A percentile compares a stretch with the other conserved stretches of the same genome.
These are phyloP conservation scores for Melinopterus prodromus DNA, from an alignment of 2,888 invertebrate species.

Conservation along the genomic window DNA sequence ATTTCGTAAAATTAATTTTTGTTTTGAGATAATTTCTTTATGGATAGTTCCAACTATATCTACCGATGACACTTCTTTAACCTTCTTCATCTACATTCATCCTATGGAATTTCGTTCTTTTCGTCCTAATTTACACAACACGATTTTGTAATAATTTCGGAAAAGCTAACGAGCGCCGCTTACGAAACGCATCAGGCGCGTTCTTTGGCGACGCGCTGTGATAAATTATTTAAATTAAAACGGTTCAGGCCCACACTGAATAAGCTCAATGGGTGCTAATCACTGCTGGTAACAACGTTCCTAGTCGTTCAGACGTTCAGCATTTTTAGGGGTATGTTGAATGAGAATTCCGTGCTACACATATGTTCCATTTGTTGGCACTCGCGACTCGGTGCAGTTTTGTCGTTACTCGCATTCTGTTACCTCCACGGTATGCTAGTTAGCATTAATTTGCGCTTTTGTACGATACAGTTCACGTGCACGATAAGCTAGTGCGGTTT, in stretches of 20 bases:
- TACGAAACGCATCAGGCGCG: not conserved
- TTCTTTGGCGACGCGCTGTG: not conserved
- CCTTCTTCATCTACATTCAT: not conserved
- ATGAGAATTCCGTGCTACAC: not conserved
- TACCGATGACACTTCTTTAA: not conserved
- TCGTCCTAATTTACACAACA: not conserved
- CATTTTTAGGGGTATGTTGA: not conserved
- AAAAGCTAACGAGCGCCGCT: not conserved
- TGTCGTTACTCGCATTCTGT: not conserved
- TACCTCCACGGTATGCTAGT: not conserved
- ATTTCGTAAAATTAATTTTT: not conserved
- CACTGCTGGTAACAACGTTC: not conserved
- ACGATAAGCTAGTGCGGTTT: not conserved
- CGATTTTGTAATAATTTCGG: conserved; percentile 4
- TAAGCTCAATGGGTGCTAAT: not conserved
- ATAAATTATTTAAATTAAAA: not conserved
- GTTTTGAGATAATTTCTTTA: not conserved
- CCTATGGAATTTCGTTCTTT: not conserved
- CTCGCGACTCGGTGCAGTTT: not conserved
- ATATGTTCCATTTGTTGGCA: conserved; percentile 4
- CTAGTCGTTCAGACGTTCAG: not conserved
- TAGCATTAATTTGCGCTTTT: not conserved
- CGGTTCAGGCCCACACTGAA: not conserved
- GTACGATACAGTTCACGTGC: not conserved
- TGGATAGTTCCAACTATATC: not conserved